These are phyloP conservation scores for Pycnomerus fuliginosus DNA, from an alignment of 2,888 invertebrate genomes.

Conservation along the genomic window DNA sequence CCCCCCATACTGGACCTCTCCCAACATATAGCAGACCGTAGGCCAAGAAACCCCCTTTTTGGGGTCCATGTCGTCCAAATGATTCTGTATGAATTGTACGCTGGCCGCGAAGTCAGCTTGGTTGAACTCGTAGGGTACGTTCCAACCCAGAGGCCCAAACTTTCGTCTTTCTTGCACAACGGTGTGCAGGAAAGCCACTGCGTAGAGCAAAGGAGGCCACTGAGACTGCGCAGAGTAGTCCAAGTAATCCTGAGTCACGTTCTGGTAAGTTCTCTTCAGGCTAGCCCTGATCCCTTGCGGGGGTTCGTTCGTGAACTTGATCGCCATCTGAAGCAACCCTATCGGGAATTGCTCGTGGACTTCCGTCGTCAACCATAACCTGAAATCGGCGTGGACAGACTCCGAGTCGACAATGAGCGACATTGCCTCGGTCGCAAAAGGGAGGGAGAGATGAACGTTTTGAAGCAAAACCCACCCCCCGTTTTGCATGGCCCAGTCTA, in stretches of 20 bases:
- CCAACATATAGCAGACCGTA: conserved; percentile 96
- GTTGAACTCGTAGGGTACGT: conserved; percentile 95
- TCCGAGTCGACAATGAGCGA: conserved; percentile 85
- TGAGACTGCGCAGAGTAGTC: conserved; percentile 89
- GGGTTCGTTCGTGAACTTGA: conserved; percentile 97
- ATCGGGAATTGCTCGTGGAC: conserved; percentile 93
- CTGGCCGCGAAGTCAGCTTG: conserved; percentile 96
- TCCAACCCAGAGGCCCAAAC: conserved; percentile 92
- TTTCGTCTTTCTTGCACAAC: conserved; percentile 94
- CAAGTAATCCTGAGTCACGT: conserved; percentile 84
- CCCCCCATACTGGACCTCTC: conserved; percentile 81
- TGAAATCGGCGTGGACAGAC: conserved; percentile 75
- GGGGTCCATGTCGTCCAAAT: conserved; percentile 94
- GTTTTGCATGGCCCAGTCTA: conserved; percentile 48
- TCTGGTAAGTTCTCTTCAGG: conserved; percentile 93
- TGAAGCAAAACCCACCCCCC: conserved; percentile 95
- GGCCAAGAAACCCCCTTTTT: conserved; percentile 98
- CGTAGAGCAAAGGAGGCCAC: conserved; percentile 92
- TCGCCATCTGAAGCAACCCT: conserved; percentile 79
- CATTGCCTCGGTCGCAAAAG: conserved; percentile 91
- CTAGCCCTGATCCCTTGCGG: conserved; percentile 94
- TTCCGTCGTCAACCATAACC: conserved; percentile 92
- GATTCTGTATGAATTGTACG: conserved; percentile 94
- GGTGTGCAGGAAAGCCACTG: conserved; percentile 93
- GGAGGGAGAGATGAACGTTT: conserved; percentile 93